Percentiles rank a stretch among this genome's conserved stretches.
phyloP scores from a whole-genome alignment of 1,140 invertebrate species.

The Mercenaria mercenaria region DNA sequence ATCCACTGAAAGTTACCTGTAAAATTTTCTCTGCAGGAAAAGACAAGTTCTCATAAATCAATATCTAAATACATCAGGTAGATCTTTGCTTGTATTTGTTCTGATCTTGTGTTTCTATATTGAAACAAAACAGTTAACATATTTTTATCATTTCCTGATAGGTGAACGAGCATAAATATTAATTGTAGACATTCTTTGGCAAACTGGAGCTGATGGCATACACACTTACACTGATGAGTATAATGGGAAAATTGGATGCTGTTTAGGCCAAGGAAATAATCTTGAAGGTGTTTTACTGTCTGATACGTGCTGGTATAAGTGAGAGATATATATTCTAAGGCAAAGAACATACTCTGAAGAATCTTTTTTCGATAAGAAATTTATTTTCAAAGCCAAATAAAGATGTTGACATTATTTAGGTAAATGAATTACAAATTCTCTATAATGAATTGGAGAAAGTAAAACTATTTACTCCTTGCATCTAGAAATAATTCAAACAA shows the following conservation, averaged over 20 bases:
- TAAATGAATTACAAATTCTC: no score
- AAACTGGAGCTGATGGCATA: background rate
- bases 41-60: constrained; percentile 32
- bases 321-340: no score
- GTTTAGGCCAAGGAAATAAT: constrained; percentile 27
- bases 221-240: constrained; percentile 27
- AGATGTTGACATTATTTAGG: no score
- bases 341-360: no score
- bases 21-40: background rate
- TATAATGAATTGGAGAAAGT: no score
- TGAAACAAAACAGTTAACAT: constrained; percentile 70
- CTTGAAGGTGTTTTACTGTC: background rate
- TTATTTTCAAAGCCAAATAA: no score
- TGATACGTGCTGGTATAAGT: no score
- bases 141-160: constrained; percentile 70
- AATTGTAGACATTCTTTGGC: constrained; percentile 67
- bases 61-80: constrained; percentile 60
- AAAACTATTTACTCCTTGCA: no score
- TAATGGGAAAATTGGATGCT: constrained; percentile 28
- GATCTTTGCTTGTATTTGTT: constrained; percentile 49
- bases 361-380: no score
- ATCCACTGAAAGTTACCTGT: constrained; percentile 6
- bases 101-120: constrained; percentile 58
- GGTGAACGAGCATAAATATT: constrained; percentile 65
- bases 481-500: no score